These are phyloP conservation scores for Lasioglossum albipes DNA, from an alignment of 1,140 invertebrate species.

Conservation along the genomic window DNA sequence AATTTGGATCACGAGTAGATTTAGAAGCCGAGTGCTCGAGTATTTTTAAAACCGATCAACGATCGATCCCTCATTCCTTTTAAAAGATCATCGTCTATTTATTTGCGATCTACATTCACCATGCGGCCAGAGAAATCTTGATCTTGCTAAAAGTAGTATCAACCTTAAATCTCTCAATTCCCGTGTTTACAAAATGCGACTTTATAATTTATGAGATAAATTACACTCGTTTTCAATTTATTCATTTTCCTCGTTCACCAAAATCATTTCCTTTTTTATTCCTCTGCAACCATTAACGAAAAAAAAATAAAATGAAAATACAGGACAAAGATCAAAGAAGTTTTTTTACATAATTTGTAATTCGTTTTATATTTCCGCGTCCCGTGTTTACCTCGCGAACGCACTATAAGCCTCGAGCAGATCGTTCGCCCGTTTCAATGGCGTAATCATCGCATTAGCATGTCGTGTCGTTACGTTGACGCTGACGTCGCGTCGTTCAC, in stretches of 20 bases:
- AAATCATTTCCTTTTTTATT: too few species aligned
- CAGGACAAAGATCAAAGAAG: too few species aligned
- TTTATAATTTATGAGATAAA: too few species aligned
- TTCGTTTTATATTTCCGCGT: not conserved
- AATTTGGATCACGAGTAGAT: slow-evolving; percentile 37
- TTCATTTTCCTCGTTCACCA: too few species aligned
- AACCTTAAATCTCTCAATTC: too few species aligned
- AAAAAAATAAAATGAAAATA: too few species aligned
- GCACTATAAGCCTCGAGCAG: not conserved
- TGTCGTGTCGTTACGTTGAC: not conserved
- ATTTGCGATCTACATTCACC: not conserved
- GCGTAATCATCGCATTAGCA: slow-evolving; percentile 13
- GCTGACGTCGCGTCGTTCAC: slow-evolving; percentile 4
- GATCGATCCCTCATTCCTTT: slow-evolving; percentile 1
- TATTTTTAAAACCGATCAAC: slow-evolving; percentile 41
- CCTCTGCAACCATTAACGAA: too few species aligned
- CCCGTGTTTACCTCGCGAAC: not conserved
- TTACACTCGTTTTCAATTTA: too few species aligned
- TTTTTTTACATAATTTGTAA: too few species aligned
- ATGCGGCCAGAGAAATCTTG: too few species aligned
- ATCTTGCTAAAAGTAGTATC: too few species aligned
- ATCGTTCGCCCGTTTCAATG: not conserved
- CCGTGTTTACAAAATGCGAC: too few species aligned
- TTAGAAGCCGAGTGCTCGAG: slow-evolving; percentile 29
- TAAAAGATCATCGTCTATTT: not conserved